Base-by-base conservation (phyloP, 2,113 vertebrate genomes). In the Sphyrna mokarran region DNA sequence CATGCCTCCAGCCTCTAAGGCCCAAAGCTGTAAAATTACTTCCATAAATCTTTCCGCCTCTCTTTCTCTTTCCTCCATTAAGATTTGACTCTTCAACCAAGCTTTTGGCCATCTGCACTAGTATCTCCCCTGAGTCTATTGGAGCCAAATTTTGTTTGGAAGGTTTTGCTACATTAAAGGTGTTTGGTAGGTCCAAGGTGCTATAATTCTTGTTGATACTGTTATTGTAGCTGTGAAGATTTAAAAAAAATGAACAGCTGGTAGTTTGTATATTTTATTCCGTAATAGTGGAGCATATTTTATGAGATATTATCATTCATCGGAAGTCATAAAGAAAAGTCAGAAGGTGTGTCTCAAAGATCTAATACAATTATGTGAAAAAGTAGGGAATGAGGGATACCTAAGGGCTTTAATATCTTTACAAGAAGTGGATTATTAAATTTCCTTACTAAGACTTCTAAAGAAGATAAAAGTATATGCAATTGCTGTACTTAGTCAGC, bases 381-480 rank as follows among this genome's bases (percentile, higher is more conserved):
- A n/a, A 58, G 16, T 43, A 90, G 48, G 11, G 48, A 29, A 87
- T 48, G 18, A 87, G 26, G 54, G 87, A 61, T 61, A 90, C 54
- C 26, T 61, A 54, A 90, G 54, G 61, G n/a, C 87, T 66, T 33
- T 93, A 20, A n/a, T 40, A 63, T 68, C 16, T 33, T 68, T n/a
- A 37, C n/a, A 33, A 93, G 89, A 61, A 63, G 29, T 33, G 29
- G 29, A 10, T 66, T 37, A 58, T 37, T 93, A 66, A 37, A 1
- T 61, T 66, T 66, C 61, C 7, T 16, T 14, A 23, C 63, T n/a
- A 66, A 22, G 61, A n/a, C 29, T 66, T 93, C 18, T 93, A 63
- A 93, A 66, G 89, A 66, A 66, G 61, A 37, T 93, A 66, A 93
- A 93, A 66, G n/a, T 66, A 66, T 63, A 68, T 93, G 89, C 61